These are phyloP conservation scores for Poeciliopsis gracilis DNA, from an alignment of 2,797 vertebrate genomes.

Conservation along the genomic window DNA sequence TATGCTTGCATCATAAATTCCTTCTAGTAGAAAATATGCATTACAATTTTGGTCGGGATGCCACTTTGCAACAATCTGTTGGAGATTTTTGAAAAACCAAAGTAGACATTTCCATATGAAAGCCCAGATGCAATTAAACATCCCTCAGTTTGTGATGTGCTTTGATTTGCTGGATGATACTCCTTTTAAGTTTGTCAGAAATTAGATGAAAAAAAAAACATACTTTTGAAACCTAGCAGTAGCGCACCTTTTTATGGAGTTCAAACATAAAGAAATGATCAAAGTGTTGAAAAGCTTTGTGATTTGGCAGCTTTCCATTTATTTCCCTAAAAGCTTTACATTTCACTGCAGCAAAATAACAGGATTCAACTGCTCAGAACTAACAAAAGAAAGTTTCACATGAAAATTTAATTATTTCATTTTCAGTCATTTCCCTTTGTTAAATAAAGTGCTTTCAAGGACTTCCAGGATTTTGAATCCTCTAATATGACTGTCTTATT, in stretches of 20 bases:
- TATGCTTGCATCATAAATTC: not conserved
- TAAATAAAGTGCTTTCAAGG: not conserved
- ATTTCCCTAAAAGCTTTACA: not conserved
- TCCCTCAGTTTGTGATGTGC: not conserved
- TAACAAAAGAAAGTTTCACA: not conserved
- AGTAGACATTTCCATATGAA: not conserved
- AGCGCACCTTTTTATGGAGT: not conserved
- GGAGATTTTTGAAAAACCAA: not conserved
- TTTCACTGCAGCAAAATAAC: not conserved
- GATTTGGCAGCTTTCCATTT: conserved; percentile 8
- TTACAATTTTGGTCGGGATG: not conserved
- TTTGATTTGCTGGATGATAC: conserved; percentile 7
- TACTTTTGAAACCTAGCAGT: not conserved
- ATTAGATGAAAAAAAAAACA: not conserved
- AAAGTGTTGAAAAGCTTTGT: not conserved
- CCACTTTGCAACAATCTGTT: not conserved
- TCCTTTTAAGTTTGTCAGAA: not conserved
- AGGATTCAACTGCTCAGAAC: not conserved
- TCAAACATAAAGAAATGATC: conserved; percentile 7
- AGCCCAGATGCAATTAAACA: not conserved
- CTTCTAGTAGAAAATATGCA: not conserved
- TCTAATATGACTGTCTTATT: not conserved
- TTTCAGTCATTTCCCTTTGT: not conserved
- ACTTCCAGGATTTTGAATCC: not conserved
- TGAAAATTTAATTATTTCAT: not conserved